phyloP scores from a whole-genome alignment of 2,113 vertebrate genomes.

The Phyllostomus hastatus region DNA sequence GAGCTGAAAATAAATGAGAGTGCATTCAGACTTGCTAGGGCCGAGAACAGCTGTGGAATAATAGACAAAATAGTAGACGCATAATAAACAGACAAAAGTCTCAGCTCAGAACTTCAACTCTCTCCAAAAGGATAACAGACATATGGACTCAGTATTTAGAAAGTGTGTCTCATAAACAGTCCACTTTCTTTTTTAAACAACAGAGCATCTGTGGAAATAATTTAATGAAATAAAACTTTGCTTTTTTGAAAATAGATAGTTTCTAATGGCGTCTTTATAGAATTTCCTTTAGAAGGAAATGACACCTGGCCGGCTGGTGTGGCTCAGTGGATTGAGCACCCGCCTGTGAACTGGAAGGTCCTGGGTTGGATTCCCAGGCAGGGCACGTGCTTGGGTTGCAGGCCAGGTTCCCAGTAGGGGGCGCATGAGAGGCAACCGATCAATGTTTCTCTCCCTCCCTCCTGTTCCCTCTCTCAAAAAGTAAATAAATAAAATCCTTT shows the following conservation, averaged over 20 bases:
- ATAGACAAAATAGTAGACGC: not conserved
- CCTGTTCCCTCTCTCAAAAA: too few relatives aligned
- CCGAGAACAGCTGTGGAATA: not conserved
- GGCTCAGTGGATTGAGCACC: too few relatives aligned
- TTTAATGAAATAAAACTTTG: constrained; percentile 25
- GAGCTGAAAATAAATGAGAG: not conserved
- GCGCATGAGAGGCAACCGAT: too few relatives aligned
- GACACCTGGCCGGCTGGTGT: too few relatives aligned
- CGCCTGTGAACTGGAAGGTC: too few relatives aligned
- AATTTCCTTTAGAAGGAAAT: constrained; percentile 30
- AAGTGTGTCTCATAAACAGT: constrained; percentile 1
- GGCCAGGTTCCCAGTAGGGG: too few relatives aligned
- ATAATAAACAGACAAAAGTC: not conserved
- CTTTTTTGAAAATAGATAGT: not conserved
- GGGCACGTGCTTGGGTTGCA: too few relatives aligned
- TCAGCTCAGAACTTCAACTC: not conserved
- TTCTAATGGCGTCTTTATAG: not conserved
- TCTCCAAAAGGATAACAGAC: not conserved
- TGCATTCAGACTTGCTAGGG: not conserved
- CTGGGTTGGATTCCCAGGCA: too few relatives aligned
- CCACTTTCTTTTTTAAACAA: constrained; percentile 35
- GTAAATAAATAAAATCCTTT: too few relatives aligned
- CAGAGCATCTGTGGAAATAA: constrained; percentile 37
- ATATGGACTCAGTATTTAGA: not conserved
- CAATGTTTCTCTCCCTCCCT: too few relatives aligned